Conservation (phyloP, 2,113 vertebrate species). For the Athene cunicularia region DNA sequence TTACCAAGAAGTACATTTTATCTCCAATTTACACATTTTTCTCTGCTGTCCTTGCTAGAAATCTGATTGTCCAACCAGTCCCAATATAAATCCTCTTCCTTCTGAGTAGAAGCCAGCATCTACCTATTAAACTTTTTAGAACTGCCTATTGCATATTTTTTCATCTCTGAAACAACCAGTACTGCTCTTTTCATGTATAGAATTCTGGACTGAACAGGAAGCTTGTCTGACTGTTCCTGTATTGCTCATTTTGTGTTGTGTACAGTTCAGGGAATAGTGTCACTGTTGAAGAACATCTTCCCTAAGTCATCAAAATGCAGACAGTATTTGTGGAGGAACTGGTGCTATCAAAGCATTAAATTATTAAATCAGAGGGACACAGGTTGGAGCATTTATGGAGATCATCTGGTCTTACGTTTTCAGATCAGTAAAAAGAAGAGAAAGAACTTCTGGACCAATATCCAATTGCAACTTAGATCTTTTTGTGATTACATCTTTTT, state of each 20-base stretch:
- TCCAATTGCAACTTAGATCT: neutral
- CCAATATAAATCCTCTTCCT: neutral
- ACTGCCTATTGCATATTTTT: neutral
- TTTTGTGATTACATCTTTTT: neutral
- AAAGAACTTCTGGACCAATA: slow-evolving; percentile 39
- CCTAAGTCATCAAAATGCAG: neutral
- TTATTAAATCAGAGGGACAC: slow-evolving; percentile 38
- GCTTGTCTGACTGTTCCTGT: neutral
- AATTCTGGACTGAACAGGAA: neutral
- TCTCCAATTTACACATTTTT: slow-evolving; percentile 52
- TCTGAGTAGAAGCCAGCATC: neutral
- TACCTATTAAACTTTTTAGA: neutral
- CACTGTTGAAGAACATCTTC: neutral
- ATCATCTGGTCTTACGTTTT: slow-evolving; percentile 30
- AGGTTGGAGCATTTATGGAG: slow-evolving; percentile 27
- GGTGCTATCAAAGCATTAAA: no score
- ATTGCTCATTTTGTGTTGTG: neutral
- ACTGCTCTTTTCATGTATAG: neutral
- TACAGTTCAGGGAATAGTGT: neutral
- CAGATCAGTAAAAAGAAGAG: neutral
- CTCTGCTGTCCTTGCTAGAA: slow-evolving; percentile 26
- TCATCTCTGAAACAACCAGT: neutral
- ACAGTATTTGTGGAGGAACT: neutral
- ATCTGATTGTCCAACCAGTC: slow-evolving; percentile 26
- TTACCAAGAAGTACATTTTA: slow-evolving; percentile 49